Conservation (phyloP, 2,113 vertebrate species). For the Oophaga pumilio region DNA sequence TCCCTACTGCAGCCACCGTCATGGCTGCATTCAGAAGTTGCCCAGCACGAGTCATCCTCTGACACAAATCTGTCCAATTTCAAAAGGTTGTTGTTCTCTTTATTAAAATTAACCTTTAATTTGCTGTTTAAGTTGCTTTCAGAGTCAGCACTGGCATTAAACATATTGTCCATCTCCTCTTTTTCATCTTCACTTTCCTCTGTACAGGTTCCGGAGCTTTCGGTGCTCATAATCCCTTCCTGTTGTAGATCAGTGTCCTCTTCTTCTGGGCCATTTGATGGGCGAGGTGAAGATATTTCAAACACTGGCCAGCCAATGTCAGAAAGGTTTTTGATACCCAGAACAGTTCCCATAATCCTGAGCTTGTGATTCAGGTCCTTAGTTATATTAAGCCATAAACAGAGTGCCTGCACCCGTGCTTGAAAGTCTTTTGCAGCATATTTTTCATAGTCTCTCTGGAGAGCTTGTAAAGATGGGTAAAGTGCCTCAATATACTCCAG, state of each 20-base stretch:
- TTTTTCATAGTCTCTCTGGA: slow-evolving; percentile 95
- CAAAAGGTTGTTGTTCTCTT: slow-evolving; percentile 65
- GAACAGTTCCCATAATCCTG: slow-evolving; percentile 95
- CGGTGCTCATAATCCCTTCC: slow-evolving; percentile 71
- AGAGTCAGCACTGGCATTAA: slow-evolving; percentile 61
- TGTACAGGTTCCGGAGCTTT: slow-evolving; percentile 77
- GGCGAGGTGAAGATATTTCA: slow-evolving; percentile 93
- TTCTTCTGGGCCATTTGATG: slow-evolving; percentile 79
- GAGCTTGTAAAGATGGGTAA: slow-evolving; percentile 93
- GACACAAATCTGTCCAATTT: slow-evolving; percentile 80
- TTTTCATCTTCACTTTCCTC: slow-evolving; percentile 82
- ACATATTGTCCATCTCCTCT: slow-evolving; percentile 63
- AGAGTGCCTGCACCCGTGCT: slow-evolving; percentile 98
- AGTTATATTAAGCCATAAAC: slow-evolving; percentile 97
- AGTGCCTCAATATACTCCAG: slow-evolving; percentile 96
- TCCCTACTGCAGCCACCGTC: slow-evolving; percentile 73
- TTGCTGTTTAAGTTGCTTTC: slow-evolving; percentile 66
- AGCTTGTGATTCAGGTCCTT: slow-evolving; percentile 98
- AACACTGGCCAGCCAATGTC: slow-evolving; percentile 98
- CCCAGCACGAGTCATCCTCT: slow-evolving; percentile 83
- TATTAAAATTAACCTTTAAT: slow-evolving; percentile 67
- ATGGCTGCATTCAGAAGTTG: slow-evolving; percentile 63
- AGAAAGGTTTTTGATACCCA: slow-evolving; percentile 91
- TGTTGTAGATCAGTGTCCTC: slow-evolving; percentile 71
- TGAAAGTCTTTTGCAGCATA: slow-evolving; percentile 96